Percentiles rank a stretch among this genome's conserved stretches.
Conservation (phyloP, 2,797 vertebrate genomes). For the Lutjanus argentimaculatus region DNA sequence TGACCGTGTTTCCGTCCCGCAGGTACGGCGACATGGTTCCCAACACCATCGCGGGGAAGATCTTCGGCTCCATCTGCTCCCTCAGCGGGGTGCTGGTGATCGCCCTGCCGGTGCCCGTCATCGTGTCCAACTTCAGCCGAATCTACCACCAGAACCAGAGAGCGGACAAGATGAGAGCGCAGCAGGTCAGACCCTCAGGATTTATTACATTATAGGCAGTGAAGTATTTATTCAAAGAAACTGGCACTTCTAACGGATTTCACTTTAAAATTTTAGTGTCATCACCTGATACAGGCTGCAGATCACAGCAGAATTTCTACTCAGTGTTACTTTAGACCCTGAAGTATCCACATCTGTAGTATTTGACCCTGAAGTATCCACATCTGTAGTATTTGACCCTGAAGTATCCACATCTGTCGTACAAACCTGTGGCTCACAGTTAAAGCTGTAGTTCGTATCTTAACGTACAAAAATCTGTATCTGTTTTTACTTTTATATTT, state of each 20-base stretch:
- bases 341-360: too few species aligned
- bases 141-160: slow-evolving; percentile 96
- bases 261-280: too few species aligned
- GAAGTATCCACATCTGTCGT: too few species aligned
- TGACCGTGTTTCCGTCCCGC: slow-evolving; percentile 4
- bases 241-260: too few species aligned
- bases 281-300: too few species aligned
- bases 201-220: too few species aligned
- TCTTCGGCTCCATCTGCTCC: slow-evolving; percentile 94
- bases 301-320: not conserved
- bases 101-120: slow-evolving; percentile 92
- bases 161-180: slow-evolving; percentile 89
- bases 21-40: slow-evolving; percentile 96
- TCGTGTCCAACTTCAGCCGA: slow-evolving; percentile 94
- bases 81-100: slow-evolving; percentile 94
- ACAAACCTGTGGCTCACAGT: too few species aligned
- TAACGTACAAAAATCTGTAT: too few species aligned
- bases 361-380: too few species aligned
- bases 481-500: too few species aligned
- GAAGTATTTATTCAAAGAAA: not conserved
- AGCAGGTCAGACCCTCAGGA: slow-evolving; percentile 67
- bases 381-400: too few species aligned
- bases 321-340: not conserved
- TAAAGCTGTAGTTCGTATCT: too few species aligned
- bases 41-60: slow-evolving; percentile 93